Evolutionary conservation across 2,797 vertebrate species (phyloP), one percentile per base, ranked within the genome.

Genomic region (Pterois miles): DNA sequence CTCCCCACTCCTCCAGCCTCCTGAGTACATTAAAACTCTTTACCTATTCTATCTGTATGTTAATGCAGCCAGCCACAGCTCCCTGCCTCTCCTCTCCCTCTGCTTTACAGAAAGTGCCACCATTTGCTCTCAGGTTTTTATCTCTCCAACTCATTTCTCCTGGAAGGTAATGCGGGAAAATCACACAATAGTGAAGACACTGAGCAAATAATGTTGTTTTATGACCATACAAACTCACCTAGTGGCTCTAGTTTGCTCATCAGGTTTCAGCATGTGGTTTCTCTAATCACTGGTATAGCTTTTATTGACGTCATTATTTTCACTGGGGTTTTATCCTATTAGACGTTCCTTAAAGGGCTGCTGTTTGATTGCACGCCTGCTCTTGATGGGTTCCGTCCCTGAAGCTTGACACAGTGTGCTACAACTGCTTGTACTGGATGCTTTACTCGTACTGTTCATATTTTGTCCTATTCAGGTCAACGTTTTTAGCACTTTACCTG

Each of bases 41-140:
- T 97, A 96, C 96, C 96, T 97, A 97, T 97, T 97, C 97, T 97
- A 98, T 98, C 97, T 98, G 96, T 98, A 98, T 98, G 97, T 96
- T 97, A 98, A 98, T 98, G 95, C 56, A 92, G 84, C 92, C 6
- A 91, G 94, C 80, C 95, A 93, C 95, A 93, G 93, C 95, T 96
- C 91, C 92, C 95, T 92, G 23, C 93, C 94, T 92, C 92, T 87
- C 92, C 92, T 94, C 92, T 56, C 92, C 65, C 65, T 79, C 63
- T 68, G 33, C 75, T 65, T 73, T 73, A 38, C 74, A 84, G 69
- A 82, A 84, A 68, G 46, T 76, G 84, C 73, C 66, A 66, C 84
- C 78, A 67, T 89, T 90, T 86, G 72, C 83, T 83, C 58, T 76
- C 76, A 38, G 72, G 90, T 86, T 78, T 78, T 81, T 91, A 69